Evolutionary conservation across 1,140 invertebrate genomes (phyloP), one percentile per base, ranked within the genome.

Genomic region (Drosophila elegans): DNA sequence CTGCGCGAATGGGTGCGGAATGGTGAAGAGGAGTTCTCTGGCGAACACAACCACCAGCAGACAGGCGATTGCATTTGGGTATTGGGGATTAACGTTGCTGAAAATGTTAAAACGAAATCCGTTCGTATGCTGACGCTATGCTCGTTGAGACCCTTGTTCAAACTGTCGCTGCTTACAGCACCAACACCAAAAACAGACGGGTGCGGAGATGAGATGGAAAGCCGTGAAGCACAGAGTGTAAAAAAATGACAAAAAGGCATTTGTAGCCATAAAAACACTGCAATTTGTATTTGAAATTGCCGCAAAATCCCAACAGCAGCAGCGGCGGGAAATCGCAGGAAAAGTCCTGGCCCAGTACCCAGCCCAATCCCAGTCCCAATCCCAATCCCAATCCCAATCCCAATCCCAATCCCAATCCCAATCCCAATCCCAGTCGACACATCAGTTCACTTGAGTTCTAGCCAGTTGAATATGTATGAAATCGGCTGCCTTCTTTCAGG

Each of bases 281-380:
- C 84, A 88, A 88, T 88, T 88, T 88, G 83, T 88, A 88, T 88
- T 88, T 88, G 84, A 88, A 88, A 88, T 88, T 89, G 83, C 84
- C 83, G 84, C 83, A 89, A 89, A 88, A 89, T 88, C 83, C 83
- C 83, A 88, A 64, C 73, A 84, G 78, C 74, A 80, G 63, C 61
- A 69, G 61, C 39, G 44, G 42, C 41, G 62, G 48, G 49, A 34
- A 71, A 71, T 71, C 49, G 67, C 63, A 69, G 67, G 49, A 56
- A 68, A 71, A 56, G 67, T 71, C 67, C 64, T 48, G 25, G 27
- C 45, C 34, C 67, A 69, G 42, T 12, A 69, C 27, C 12, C 53
- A 16, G 13, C 25, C 45, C 66, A 52, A 55, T 36, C n/a, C 34
- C 56, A 41, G 53, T 64, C 48, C 46, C 68, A 64, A 60, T 61